Conservation (phyloP, 2,797 vertebrate species). For the Sebastes matsubarae region DNA sequence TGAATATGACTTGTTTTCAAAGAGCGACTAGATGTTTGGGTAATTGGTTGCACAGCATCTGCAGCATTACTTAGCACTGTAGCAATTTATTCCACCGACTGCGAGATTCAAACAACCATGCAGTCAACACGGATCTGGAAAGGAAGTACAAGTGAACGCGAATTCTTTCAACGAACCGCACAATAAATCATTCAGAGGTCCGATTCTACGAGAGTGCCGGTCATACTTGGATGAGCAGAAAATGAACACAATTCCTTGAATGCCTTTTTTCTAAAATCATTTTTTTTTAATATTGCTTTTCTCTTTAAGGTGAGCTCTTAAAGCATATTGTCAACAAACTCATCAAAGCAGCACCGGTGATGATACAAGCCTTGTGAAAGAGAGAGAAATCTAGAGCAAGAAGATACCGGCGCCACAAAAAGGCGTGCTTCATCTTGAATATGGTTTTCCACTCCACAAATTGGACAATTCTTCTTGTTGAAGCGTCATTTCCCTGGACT, state of each 20-base stretch:
- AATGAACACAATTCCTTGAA: slow-evolving; percentile 35
- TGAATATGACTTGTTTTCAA: slow-evolving; percentile 27
- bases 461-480: slow-evolving; percentile 57
- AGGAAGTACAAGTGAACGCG: slow-evolving; percentile 9
- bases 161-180: slow-evolving; percentile 42
- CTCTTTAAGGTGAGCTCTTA: slow-evolving; percentile 21
- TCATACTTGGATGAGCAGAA: slow-evolving; percentile 38
- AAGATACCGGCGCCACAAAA: slow-evolving; percentile 18
- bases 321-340: slow-evolving; percentile 37
- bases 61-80: slow-evolving; percentile 17
- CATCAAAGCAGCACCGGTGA: slow-evolving; percentile 24
- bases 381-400: slow-evolving; percentile 4
- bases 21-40: slow-evolving; percentile 17
- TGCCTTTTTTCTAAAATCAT: background rate
- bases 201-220: background rate
- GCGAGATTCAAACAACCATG: background rate
- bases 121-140: slow-evolving; percentile 17
- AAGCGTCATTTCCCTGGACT: slow-evolving; percentile 55
- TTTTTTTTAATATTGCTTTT: slow-evolving; percentile 24
- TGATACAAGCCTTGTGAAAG: background rate
- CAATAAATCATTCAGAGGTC: slow-evolving; percentile 52
- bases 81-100: background rate
- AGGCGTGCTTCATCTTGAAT: slow-evolving; percentile 31
- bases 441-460: slow-evolving; percentile 48
- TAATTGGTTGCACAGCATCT: slow-evolving; percentile 29